Conservation (phyloP, 1,140 invertebrate species). For the Zaprionus ornatus region DNA sequence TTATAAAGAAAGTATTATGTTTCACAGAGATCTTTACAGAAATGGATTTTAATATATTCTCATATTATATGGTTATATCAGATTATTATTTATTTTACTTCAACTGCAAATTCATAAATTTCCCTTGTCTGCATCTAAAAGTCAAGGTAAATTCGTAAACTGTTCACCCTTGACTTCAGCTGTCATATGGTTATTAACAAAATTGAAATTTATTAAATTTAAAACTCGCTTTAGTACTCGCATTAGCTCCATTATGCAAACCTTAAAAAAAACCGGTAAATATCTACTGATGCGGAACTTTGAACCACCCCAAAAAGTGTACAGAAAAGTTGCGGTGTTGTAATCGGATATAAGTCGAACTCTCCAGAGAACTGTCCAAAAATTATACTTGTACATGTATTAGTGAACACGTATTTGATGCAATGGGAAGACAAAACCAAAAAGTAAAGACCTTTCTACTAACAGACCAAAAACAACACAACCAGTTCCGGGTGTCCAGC, state of each 20-base stretch:
- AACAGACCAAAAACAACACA: not conserved
- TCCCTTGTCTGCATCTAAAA: not conserved
- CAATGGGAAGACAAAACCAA: constrained; percentile 48
- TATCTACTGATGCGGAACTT: constrained; percentile 12
- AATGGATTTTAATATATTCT: not conserved
- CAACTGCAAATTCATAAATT: not conserved
- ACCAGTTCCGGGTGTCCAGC: constrained; percentile 3
- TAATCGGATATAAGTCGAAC: constrained; percentile 77
- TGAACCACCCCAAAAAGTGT: constrained; percentile 42
- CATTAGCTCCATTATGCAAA: constrained; percentile 57
- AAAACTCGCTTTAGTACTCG: constrained; percentile 45
- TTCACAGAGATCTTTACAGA: not conserved
- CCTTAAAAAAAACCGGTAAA: constrained; percentile 10
- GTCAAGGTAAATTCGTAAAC: constrained; percentile 2
- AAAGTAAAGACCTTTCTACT: constrained; percentile 19
- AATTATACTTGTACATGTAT: not conserved
- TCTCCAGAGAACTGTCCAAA: constrained; percentile 52
- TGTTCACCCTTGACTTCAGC: not conserved
- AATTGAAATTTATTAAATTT: constrained; percentile 54
- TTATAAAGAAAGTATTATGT: too few species aligned
- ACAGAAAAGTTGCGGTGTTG: constrained; percentile 65
- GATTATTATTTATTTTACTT: not conserved
- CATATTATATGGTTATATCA: not conserved
- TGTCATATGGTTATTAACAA: constrained; percentile 12
- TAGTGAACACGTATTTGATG: constrained; percentile 11